Percentiles rank a stretch among this genome's conserved stretches.
These are phyloP conservation scores for Lasioglossum lativentre DNA, from an alignment of 2,888 invertebrate species.

Conservation along the genomic window DNA sequence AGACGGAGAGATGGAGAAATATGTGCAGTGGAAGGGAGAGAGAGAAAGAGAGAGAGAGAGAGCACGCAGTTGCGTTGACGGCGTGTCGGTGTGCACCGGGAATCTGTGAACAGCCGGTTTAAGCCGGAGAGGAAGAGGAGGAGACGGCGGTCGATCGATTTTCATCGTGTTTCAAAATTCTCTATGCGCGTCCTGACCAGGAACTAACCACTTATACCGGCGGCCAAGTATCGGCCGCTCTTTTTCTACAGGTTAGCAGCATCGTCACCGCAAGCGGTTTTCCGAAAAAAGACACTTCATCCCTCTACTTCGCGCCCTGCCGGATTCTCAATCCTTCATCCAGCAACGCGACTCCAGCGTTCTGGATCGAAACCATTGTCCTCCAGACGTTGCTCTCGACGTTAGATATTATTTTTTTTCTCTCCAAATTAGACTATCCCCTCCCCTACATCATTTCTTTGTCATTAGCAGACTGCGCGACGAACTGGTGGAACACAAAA, in stretches of 20 bases:
- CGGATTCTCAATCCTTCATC: not conserved
- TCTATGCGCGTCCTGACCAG: slow-evolving; percentile 62
- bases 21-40: not conserved
- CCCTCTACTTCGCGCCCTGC: not conserved
- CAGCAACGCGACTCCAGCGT: not conserved
- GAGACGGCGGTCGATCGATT: slow-evolving; percentile 66
- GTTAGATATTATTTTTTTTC: too few relatives aligned
- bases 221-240: not conserved
- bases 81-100: slow-evolving; percentile 55
- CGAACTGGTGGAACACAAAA: not conserved
- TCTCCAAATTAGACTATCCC: not conserved
- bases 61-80: slow-evolving; percentile 38
- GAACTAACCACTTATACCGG: slow-evolving; percentile 58
- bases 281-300: not conserved
- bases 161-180: slow-evolving; percentile 72
- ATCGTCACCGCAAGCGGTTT: not conserved
- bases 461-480: too few relatives aligned
- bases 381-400: not conserved
- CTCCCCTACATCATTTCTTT: too few relatives aligned
- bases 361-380: not conserved
- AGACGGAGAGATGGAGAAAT: not conserved
- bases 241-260: not conserved
- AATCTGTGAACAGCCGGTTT: slow-evolving; percentile 76
- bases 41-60: not conserved
- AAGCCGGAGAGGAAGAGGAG: slow-evolving; percentile 49